Evolutionary conservation across 2,888 invertebrate species (phyloP).

Genomic region (Monopis laevigella): DNA sequence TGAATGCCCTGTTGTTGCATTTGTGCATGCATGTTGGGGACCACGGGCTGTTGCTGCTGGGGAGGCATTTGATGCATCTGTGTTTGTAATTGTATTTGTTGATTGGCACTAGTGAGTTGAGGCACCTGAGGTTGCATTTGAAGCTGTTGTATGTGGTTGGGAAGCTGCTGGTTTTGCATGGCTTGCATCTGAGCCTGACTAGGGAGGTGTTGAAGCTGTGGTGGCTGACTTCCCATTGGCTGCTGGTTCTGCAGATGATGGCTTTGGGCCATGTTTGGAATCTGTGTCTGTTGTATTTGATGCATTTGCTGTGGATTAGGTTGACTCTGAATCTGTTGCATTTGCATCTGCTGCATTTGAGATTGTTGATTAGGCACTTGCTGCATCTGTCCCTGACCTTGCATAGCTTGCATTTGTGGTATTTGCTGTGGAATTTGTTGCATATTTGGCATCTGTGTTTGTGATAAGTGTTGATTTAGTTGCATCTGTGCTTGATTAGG

Average conservation of each 20-base stretch:
- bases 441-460: constrained; percentile 55
- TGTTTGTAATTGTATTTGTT: constrained; percentile 62
- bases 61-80: constrained; percentile 60
- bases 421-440: constrained; percentile 62
- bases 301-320: constrained; percentile 59
- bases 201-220: constrained; percentile 59
- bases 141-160: constrained; percentile 64
- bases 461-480: constrained; percentile 57
- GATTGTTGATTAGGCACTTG: constrained; percentile 58
- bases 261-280: constrained; percentile 52
- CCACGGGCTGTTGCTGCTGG: constrained; percentile 59
- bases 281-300: constrained; percentile 59
- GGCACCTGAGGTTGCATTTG: constrained; percentile 52
- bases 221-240: constrained; percentile 49
- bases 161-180: constrained; percentile 63
- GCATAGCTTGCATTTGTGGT: constrained; percentile 58
- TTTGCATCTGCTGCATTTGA: constrained; percentile 62
- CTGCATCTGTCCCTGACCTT: constrained; percentile 52
- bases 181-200: constrained; percentile 63
- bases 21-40: constrained; percentile 60
- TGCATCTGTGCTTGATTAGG: constrained; percentile 61
- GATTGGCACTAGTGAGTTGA: constrained; percentile 42
- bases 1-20: constrained; percentile 58
- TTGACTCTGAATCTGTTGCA: constrained; percentile 59
- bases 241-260: constrained; percentile 60